Evolutionary conservation across 2,113 vertebrate species (phyloP).

Genomic region (Rhinoptilus africanus): DNA sequence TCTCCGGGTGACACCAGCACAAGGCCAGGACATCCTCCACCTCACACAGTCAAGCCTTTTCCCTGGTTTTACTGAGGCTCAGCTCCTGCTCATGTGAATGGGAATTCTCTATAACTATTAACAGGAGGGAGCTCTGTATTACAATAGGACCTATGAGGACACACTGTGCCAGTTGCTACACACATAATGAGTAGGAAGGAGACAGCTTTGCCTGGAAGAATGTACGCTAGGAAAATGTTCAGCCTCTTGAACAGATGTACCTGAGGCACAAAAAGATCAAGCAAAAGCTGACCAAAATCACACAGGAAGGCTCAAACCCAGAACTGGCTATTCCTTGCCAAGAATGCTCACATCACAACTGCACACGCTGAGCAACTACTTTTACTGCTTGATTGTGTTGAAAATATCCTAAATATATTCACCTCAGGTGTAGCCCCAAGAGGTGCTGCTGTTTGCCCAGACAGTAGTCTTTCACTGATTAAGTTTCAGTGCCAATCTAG

Average conservation of each 20-base stretch:
- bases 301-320: neutral
- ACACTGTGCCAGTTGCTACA: neutral
- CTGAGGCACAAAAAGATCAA: neutral
- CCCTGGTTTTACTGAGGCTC: neutral
- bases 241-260: neutral
- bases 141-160: neutral
- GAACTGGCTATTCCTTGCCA: neutral
- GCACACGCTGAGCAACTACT: neutral
- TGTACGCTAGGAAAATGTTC: neutral
- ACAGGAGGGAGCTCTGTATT: neutral
- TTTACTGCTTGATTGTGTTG: neutral
- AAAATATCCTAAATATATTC: neutral
- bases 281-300: neutral
- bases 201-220: neutral
- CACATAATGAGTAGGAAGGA: neutral
- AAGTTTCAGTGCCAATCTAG: neutral
- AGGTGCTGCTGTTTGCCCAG: neutral
- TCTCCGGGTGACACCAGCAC: accelerated
- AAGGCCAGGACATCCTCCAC: neutral
- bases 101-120: neutral
- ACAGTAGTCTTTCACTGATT: neutral
- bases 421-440: neutral
- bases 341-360: neutral
- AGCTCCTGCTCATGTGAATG: neutral
- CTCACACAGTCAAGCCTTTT: neutral